These are phyloP conservation scores for Vimba vimba DNA, from an alignment of 2,113 vertebrate species.

Conservation along the genomic window DNA sequence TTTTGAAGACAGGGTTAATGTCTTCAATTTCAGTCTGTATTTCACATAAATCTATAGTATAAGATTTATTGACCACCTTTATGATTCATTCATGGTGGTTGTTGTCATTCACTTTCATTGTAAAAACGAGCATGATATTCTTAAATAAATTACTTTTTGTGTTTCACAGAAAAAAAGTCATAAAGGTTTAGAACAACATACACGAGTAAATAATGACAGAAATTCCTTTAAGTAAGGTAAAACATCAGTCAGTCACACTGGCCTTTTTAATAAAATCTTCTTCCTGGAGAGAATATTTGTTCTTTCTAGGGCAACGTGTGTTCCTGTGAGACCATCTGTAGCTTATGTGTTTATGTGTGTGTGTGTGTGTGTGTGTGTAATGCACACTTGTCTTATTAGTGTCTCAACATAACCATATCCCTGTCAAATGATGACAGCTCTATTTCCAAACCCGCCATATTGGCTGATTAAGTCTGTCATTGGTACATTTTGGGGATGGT, in stretches of 20 bases:
- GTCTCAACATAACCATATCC: conserved; percentile 71
- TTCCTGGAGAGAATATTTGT: conserved; percentile 44
- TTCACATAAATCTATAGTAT: neutral
- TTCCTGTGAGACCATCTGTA: conserved; percentile 70
- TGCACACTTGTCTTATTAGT: conserved; percentile 68
- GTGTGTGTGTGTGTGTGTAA: conserved; percentile 57
- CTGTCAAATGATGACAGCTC: conserved; percentile 63
- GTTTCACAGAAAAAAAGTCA: neutral
- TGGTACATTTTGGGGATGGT: neutral
- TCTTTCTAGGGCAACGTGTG: conserved; percentile 56
- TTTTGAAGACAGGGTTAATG: neutral
- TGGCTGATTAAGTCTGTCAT: conserved; percentile 28
- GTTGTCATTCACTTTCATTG: neutral
- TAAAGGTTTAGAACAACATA: neutral
- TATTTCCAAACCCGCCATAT: conserved; percentile 60
- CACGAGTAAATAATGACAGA: neutral
- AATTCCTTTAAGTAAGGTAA: neutral
- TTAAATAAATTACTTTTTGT: too few relatives aligned
- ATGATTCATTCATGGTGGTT: neutral
- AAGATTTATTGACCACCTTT: neutral
- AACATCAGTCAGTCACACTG: neutral
- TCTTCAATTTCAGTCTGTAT: neutral
- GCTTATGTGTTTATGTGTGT: conserved; percentile 58
- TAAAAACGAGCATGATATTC: neutral
- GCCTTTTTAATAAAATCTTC: neutral